A percentile compares a stretch with the other conserved stretches of the same genome.
phyloP scores from a whole-genome alignment of 1,140 invertebrate species.

The Proctacanthus coquilletti region DNA sequence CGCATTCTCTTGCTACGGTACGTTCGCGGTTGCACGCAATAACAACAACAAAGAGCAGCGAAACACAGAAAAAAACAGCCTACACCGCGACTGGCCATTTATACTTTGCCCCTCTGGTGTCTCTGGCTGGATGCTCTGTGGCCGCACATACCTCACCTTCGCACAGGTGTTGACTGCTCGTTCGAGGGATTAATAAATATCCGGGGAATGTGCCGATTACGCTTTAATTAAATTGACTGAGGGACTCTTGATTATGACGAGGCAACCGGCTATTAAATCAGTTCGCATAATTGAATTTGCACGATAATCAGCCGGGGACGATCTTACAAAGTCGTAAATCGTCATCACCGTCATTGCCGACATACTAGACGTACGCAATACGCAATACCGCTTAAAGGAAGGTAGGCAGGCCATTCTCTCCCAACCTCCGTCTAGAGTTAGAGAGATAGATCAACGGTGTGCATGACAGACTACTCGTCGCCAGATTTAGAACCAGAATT shows the following conservation, averaged over 20 bases:
- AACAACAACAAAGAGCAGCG: not conserved
- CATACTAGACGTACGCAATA: no score
- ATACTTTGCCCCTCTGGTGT: not conserved
- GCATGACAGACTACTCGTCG: slow-evolving; percentile 4
- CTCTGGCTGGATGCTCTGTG: no score
- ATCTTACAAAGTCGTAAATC: not conserved
- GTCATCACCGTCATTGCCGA: not conserved
- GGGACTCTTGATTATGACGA: no score
- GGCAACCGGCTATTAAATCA: no score
- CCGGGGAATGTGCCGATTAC: no score
- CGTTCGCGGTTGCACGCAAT: no score
- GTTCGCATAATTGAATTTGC: not conserved
- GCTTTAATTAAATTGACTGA: no score
- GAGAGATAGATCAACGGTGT: not conserved
- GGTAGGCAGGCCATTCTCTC: no score
- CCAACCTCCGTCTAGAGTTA: no score
- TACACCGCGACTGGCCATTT: not conserved
- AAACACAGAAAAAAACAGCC: not conserved
- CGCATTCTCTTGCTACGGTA: not conserved
- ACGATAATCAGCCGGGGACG: not conserved
- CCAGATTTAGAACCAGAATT: slow-evolving; percentile 4
- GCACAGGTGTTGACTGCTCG: not conserved
- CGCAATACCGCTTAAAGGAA: no score
- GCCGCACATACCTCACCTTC: no score
- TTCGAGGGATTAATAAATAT: not conserved